phyloP scores from a whole-genome alignment of 2,113 vertebrate species.

The Strix uralensis region DNA sequence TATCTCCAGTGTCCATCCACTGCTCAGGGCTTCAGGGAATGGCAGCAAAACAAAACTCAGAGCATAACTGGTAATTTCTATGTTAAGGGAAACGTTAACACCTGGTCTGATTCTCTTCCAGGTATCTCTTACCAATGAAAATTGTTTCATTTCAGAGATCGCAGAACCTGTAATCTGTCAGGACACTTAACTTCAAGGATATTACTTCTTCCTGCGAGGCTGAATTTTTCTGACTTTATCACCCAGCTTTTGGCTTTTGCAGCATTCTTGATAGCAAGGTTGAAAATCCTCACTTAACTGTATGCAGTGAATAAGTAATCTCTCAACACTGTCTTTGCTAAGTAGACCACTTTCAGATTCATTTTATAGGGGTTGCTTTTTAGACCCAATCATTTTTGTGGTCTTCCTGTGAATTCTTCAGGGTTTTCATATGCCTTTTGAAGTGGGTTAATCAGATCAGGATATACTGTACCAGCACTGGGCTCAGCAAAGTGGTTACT shows the following conservation, averaged over 20 bases:
- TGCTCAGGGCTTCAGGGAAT: neutral
- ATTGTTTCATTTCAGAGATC: neutral
- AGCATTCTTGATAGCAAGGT: neutral
- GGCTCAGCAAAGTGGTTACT: neutral
- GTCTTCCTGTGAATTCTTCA: constrained; percentile 3
- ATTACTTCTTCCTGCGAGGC: neutral
- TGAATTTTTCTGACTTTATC: neutral
- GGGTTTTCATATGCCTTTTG: neutral
- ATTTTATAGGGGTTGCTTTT: neutral
- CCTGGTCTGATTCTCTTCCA: neutral
- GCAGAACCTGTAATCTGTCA: neutral
- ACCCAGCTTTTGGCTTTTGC: neutral
- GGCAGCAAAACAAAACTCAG: neutral
- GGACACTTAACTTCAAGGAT: neutral
- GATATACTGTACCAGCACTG: neutral
- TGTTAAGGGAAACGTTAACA: neutral
- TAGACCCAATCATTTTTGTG: neutral
- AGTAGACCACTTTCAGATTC: neutral
- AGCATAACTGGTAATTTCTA: neutral
- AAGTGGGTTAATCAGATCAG: neutral
- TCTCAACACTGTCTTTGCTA: neutral
- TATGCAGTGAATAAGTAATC: neutral
- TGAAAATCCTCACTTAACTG: neutral
- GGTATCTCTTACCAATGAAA: neutral
- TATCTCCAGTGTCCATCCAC: neutral